These are phyloP conservation scores for Onychorhynchus coronatus DNA, from an alignment of 2,113 vertebrate species.

Conservation along the genomic window DNA sequence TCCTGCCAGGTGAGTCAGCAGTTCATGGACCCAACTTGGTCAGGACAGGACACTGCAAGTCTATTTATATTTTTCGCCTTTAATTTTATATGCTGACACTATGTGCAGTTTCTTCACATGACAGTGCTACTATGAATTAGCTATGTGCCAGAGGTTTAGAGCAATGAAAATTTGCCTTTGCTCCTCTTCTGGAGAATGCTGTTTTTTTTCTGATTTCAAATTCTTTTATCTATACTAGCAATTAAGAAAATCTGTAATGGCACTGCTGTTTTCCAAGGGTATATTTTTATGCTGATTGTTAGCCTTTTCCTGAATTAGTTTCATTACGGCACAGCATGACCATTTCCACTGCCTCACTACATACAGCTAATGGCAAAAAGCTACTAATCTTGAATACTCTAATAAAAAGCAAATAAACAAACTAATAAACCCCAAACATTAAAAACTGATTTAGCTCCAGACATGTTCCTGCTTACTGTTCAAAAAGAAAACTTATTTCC, in stretches of 20 bases:
- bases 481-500: not conserved
- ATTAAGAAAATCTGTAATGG: not conserved
- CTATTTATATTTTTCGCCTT: not conserved
- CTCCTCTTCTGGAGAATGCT: not conserved
- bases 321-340: not conserved
- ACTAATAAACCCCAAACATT: not conserved
- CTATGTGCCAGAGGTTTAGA: not conserved
- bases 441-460: not conserved
- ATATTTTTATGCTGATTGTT: not conserved
- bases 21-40: accelerated
- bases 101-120: not conserved
- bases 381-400: not conserved
- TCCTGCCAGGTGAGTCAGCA: not conserved
- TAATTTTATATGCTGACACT: not conserved
- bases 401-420: not conserved
- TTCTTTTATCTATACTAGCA: not conserved
- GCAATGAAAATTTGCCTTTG: not conserved
- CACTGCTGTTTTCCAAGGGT: not conserved
- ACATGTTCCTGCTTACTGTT: not conserved
- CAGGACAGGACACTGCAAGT: not conserved
- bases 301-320: not conserved
- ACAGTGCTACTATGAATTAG: not conserved
- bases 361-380: not conserved
- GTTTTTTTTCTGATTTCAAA: not conserved
- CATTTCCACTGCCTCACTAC: not conserved